Conservation (phyloP, 2,888 invertebrate species). For the Belgica antarctica region DNA sequence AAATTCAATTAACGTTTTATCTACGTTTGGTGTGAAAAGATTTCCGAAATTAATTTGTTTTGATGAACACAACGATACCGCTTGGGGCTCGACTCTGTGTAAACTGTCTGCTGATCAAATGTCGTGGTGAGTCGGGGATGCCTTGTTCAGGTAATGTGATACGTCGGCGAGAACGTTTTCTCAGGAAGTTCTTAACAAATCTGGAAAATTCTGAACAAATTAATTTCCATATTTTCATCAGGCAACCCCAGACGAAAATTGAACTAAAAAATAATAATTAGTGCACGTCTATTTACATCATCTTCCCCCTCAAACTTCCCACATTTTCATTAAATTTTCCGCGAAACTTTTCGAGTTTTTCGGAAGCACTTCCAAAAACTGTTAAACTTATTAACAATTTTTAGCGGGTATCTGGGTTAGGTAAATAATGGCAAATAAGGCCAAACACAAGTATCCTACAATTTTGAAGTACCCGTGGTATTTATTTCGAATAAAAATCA, state of each 20-base stretch:
- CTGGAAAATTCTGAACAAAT: no score
- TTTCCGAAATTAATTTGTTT: not conserved
- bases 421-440: not conserved
- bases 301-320: not conserved
- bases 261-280: not conserved
- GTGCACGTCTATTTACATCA: slow-evolving; percentile 1
- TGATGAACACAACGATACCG: not conserved
- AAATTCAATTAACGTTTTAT: slow-evolving; percentile 2
- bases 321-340: not conserved
- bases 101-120: no score
- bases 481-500: not conserved
- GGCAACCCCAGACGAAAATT: not conserved
- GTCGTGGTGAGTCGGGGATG: no score
- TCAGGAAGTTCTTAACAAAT: no score
- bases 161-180: no score
- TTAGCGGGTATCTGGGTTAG: not conserved
- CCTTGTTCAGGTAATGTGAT: no score
- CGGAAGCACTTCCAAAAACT: not conserved
- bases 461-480: no score
- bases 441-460: not conserved
- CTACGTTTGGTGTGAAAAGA: not conserved
- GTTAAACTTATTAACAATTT: not conserved
- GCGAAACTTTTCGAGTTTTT: not conserved
- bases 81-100: slow-evolving; percentile 1
- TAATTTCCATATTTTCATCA: no score